Evolutionary conservation across 2,113 vertebrate genomes (phyloP), one percentile per base, ranked within the genome.

Genomic region (Aegithalos caudatus): DNA sequence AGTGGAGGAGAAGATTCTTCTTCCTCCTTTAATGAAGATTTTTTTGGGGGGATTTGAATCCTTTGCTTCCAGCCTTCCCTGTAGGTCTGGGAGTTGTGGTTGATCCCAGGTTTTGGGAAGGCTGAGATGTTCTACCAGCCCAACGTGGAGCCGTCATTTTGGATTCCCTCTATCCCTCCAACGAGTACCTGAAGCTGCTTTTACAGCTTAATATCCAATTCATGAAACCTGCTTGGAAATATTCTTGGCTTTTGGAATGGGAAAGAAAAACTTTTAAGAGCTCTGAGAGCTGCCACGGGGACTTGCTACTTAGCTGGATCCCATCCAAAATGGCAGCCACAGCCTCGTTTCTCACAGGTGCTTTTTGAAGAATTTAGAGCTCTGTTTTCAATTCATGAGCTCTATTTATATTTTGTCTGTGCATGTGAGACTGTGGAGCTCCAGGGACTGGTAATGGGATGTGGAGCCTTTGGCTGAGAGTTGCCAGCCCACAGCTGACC

Each of bases 171-270:
- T 82, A n/a, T 62, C 60, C 42, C 31, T 19, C 7, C 81, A 81
- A 73, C 0, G 18, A 94, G 65, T 81, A 97, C 96, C 96, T 94
- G 96, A 70, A 88, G 95, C 94, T 97, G 95, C 93, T 97, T 96
- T 97, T 96, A 95, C 76, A 92, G 96, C 94, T 93, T 94, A 80
- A 91, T 96, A 92, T 97, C 77, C 89, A 89, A 94, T 97, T 97
- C 96, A 94, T 90, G 87, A 97, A 96, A 96, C 85, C 95, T 96
- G 92, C 56, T 96, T 96, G 93, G 86, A 94, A 95, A 92, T 70
- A 65, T 65, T 82, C 86, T 91, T 92, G 94, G 94, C 93, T 89
- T 92, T 83, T 86, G 84, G 92, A 95, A 94, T 47, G 88, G 86
- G 88, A 84, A 95, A 94, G 86, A 27, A 79, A 93, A 91, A 89